These are phyloP conservation scores for Drosophila willistoni DNA, from an alignment of 1,140 invertebrate species.

Conservation along the genomic window DNA sequence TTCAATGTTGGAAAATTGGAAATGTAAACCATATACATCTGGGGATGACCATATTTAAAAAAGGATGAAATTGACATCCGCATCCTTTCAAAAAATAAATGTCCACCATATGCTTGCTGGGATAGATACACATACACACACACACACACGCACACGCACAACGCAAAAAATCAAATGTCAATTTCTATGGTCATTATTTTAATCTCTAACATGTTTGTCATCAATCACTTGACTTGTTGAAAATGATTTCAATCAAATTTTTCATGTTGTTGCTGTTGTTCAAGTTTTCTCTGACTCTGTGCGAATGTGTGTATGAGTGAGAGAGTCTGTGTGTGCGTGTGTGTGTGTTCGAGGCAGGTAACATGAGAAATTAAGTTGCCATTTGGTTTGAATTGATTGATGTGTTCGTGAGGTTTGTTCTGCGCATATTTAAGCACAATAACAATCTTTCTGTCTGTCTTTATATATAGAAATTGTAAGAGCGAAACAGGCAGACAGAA, in stretches of 20 bases:
- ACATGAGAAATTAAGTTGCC: constrained; percentile 62
- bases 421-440: constrained; percentile 35
- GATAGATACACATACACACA: background rate
- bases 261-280: constrained; percentile 32
- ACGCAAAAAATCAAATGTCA: constrained; percentile 51
- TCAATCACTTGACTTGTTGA: constrained; percentile 66
- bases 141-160: constrained; percentile 2
- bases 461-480: no score
- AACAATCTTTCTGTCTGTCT: constrained; percentile 27
- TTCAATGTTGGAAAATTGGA: background rate
- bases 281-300: constrained; percentile 24
- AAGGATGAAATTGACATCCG: background rate
- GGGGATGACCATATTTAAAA: background rate
- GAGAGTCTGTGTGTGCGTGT: background rate
- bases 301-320: background rate
- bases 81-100: background rate
- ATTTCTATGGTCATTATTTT: constrained; percentile 56
- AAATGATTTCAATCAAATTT: constrained; percentile 64
- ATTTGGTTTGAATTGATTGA: constrained; percentile 40
- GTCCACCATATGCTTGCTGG: constrained; percentile 3
- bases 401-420: constrained; percentile 45
- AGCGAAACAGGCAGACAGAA: background rate
- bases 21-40: background rate
- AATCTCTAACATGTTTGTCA: constrained; percentile 55
- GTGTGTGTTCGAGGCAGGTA: constrained; percentile 49